phyloP scores from a whole-genome alignment of 2,113 vertebrate genomes.

The Edolisoma coerulescens region DNA sequence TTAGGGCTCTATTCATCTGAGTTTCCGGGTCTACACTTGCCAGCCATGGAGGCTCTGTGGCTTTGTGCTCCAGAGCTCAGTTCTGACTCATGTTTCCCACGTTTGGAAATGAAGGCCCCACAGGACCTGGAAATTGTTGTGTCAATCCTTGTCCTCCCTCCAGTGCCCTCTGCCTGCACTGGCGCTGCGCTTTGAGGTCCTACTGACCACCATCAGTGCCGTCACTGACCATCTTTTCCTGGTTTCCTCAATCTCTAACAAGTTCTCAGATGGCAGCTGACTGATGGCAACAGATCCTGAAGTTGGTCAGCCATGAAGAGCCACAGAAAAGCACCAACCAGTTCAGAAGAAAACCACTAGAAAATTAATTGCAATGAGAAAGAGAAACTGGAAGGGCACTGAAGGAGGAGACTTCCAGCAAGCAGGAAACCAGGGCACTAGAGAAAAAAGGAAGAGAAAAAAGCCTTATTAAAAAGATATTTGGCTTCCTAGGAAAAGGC shows the following conservation, averaged over 20 bases:
- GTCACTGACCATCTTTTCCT: background rate
- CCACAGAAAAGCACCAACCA: background rate
- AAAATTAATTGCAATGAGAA: background rate
- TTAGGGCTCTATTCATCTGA: constrained; percentile 67
- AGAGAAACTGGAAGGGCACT: background rate
- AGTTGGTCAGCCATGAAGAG: background rate
- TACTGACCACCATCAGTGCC: background rate
- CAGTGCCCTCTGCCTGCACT: background rate
- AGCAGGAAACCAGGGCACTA: background rate
- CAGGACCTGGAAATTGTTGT: background rate
- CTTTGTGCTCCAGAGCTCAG: constrained; percentile 42
- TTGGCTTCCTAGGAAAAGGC: background rate
- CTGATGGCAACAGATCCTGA: background rate
- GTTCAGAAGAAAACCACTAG: background rate
- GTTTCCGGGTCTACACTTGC: constrained; percentile 63
- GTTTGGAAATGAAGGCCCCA: background rate
- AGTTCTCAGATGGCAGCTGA: background rate
- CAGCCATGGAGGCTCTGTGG: constrained; percentile 47
- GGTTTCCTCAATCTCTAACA: background rate
- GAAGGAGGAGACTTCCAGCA: background rate
- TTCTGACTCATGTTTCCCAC: constrained; percentile 12
- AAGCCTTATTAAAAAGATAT: background rate
- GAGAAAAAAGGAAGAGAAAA: background rate
- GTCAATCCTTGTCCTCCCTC: background rate
- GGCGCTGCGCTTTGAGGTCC: background rate